Evolutionary conservation across 1,140 invertebrate species (phyloP).

Genomic region (Papilio dardanus): DNA sequence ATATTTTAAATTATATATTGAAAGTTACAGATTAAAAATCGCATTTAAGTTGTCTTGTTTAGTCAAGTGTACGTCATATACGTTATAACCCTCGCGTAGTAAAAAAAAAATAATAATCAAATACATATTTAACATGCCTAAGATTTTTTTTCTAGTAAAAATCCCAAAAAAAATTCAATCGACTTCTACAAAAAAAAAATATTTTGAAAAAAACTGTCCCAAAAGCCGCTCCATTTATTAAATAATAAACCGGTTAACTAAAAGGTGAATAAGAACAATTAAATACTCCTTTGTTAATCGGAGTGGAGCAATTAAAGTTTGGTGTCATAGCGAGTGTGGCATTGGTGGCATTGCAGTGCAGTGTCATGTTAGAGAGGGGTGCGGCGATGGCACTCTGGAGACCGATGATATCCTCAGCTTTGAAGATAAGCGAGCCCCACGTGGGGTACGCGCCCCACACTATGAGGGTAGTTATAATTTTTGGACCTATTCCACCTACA

Average conservation of each 20-base stretch:
- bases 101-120: no score
- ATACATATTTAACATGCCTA: no score
- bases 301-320: conserved; percentile 50
- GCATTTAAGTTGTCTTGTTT: no score
- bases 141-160: no score
- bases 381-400: conserved; percentile 29
- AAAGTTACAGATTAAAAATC: no score
- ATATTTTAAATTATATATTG: no score
- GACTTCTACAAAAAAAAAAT: no score
- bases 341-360: conserved; percentile 49
- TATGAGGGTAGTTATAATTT: conserved; percentile 87
- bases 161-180: no score
- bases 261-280: conserved; percentile 52
- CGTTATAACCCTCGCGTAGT: no score
- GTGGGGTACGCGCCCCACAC: conserved; percentile 88
- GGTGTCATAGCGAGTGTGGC: conserved; percentile 34
- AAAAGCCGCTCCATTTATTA: conserved; percentile 6
- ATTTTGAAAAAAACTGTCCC: neutral
- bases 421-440: conserved; percentile 83
- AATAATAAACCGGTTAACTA: conserved; percentile 40
- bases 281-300: conserved; percentile 46
- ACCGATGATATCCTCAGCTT: conserved; percentile 52
- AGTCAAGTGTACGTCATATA: no score
- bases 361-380: conserved; percentile 41
- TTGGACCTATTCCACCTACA: conserved; percentile 90